A percentile compares a stretch with the other conserved stretches of the same genome.
Evolutionary conservation across 2,888 invertebrate genomes (phyloP).

Genomic region (Phyto melanocephala): DNA sequence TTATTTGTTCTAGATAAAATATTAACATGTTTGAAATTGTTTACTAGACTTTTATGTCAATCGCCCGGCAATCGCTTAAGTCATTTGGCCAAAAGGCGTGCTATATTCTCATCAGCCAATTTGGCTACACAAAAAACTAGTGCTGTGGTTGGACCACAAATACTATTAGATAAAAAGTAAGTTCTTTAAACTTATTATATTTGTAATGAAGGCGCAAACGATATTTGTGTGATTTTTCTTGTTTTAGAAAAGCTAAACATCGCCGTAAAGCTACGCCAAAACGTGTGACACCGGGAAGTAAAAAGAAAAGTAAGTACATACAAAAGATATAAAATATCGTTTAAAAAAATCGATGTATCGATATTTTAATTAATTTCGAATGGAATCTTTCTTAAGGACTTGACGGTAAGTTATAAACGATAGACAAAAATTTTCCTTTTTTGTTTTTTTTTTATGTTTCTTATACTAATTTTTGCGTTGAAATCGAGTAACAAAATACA

Average conservation of each 20-base stretch:
- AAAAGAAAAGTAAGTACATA: constrained; percentile 73
- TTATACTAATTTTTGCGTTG: no score
- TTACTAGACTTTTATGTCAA: constrained; percentile 77
- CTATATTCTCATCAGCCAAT: constrained; percentile 87
- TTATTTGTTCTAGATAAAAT: not conserved
- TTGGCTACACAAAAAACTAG: constrained; percentile 79
- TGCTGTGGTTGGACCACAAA: constrained; percentile 74
- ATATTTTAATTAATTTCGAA: no score
- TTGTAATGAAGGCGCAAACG: no score
- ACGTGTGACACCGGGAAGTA: constrained; percentile 82
- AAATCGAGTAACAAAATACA: no score
- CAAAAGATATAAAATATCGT: not conserved
- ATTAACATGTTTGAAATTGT: not conserved
- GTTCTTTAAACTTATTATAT: constrained; percentile 26
- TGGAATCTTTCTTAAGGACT: no score
- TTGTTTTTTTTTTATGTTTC: no score
- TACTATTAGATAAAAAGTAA: constrained; percentile 75
- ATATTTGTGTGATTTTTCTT: not conserved
- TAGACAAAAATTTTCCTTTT: not conserved
- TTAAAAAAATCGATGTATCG: no score
- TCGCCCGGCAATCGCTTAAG: constrained; percentile 89
- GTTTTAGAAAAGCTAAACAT: constrained; percentile 71
- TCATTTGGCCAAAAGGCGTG: constrained; percentile 86
- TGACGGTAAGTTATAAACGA: no score
- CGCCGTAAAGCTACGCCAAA: constrained; percentile 76